Percentiles rank a stretch among this genome's conserved stretches.
phyloP scores from a whole-genome alignment of 1,140 invertebrate genomes.

The Eurytemora carolleeae region DNA sequence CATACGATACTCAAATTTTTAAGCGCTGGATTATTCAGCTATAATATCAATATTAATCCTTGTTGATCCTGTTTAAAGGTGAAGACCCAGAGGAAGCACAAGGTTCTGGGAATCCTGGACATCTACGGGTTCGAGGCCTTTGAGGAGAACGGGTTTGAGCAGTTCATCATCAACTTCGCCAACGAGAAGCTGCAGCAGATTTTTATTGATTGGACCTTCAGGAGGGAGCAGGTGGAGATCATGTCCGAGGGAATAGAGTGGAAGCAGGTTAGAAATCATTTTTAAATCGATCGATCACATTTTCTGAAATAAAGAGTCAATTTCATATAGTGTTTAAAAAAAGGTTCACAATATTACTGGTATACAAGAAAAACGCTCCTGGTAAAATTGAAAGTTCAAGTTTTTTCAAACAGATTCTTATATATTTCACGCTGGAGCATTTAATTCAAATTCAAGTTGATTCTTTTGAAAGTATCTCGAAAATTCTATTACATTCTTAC shows the following conservation, averaged over 20 bases:
- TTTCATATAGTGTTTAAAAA: too few species aligned
- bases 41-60: conserved; percentile 1
- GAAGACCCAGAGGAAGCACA: conserved; percentile 24
- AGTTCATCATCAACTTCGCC: conserved; percentile 74
- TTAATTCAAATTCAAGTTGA: not conserved
- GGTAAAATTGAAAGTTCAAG: not conserved
- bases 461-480: not conserved
- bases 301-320: not conserved
- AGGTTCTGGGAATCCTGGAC: conserved; percentile 52
- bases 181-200: conserved; percentile 70
- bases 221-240: conserved; percentile 21
- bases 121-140: conserved; percentile 72
- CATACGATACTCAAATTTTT: too few species aligned
- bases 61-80: conserved; percentile 22
- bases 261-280: not conserved
- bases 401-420: not conserved
- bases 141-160: conserved; percentile 45
- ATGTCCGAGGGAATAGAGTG: not conserved
- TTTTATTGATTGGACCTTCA: conserved; percentile 41
- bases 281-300: too few species aligned
- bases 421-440: not conserved
- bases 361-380: not conserved
- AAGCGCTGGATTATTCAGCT: too few species aligned
- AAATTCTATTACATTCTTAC: not conserved
- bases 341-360: not conserved